phyloP scores from a whole-genome alignment of 2,113 vertebrate species.

The Morone saxatilis region DNA sequence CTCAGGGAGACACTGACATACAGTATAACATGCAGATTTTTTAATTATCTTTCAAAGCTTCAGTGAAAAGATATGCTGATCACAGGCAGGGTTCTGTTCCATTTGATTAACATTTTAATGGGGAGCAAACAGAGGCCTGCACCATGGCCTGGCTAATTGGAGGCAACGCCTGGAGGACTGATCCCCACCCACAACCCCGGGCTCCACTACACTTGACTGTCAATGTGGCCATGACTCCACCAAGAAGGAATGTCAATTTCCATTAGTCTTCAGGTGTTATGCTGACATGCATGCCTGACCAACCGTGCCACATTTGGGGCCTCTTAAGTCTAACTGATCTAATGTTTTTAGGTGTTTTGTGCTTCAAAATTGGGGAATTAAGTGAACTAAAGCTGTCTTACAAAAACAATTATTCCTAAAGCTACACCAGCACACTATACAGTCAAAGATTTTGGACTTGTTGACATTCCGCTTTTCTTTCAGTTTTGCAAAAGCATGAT shows the following conservation, averaged over 20 bases:
- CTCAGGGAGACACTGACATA: constrained; percentile 13
- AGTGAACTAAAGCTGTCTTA: neutral
- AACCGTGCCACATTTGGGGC: constrained; percentile 35
- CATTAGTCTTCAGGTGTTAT: constrained; percentile 66
- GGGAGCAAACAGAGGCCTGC: constrained; percentile 54
- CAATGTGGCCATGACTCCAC: constrained; percentile 33
- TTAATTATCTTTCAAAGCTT: constrained; percentile 38
- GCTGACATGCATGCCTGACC: constrained; percentile 41
- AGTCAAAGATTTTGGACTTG: neutral
- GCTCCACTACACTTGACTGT: constrained; percentile 36
- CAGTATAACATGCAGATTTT: constrained; percentile 26
- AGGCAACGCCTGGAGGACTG: constrained; percentile 38
- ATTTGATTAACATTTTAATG: constrained; percentile 68
- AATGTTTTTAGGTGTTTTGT: constrained; percentile 27
- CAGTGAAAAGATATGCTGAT: constrained; percentile 47
- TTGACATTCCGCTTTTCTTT: neutral
- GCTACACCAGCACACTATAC: no score
- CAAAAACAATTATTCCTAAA: neutral
- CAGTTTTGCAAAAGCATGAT: neutral
- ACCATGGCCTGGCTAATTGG: constrained; percentile 55
- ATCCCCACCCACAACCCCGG: constrained; percentile 1
- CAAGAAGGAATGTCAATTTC: constrained; percentile 55
- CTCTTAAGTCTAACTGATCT: constrained; percentile 58
- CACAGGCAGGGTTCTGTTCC: constrained; percentile 56
- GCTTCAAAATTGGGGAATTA: neutral